Percentiles rank a stretch among this genome's conserved stretches.
Evolutionary conservation across 2,113 vertebrate species (phyloP).

Genomic region (Heteronetta atricapilla): DNA sequence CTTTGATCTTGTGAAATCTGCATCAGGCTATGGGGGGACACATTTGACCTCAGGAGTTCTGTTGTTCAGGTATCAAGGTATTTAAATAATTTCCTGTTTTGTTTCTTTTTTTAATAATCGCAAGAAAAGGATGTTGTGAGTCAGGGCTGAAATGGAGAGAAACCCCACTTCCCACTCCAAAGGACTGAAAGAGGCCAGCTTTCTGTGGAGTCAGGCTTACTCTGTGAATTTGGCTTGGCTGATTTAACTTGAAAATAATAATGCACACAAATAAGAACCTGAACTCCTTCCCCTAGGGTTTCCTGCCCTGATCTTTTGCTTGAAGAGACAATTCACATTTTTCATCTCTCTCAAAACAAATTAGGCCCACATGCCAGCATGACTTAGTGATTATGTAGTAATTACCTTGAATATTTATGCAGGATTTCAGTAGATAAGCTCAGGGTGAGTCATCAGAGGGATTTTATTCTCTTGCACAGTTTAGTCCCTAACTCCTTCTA

Average conservation of each 20-base stretch:
- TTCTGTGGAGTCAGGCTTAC: neutral
- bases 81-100: neutral
- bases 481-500: neutral
- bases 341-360: constrained; percentile 49
- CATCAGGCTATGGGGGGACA: neutral
- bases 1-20: neutral
- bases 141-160: neutral
- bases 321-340: constrained; percentile 38
- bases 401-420: constrained; percentile 26
- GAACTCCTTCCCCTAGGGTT: constrained; percentile 24
- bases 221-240: neutral
- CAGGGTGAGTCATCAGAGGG: neutral
- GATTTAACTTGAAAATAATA: constrained; percentile 28
- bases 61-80: neutral
- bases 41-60: neutral
- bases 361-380: constrained; percentile 34
- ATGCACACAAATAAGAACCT: neutral
- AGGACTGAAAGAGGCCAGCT: neutral
- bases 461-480: neutral
- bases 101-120: neutral
- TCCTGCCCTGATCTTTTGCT: constrained; percentile 11
- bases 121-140: neutral
- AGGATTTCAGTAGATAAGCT: neutral
- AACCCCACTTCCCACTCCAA: neutral
- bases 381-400: constrained; percentile 20